Percentiles rank a stretch among this genome's conserved stretches.
Evolutionary conservation across 2,113 vertebrate species (phyloP).

Genomic region (Etheostoma spectabile): DNA sequence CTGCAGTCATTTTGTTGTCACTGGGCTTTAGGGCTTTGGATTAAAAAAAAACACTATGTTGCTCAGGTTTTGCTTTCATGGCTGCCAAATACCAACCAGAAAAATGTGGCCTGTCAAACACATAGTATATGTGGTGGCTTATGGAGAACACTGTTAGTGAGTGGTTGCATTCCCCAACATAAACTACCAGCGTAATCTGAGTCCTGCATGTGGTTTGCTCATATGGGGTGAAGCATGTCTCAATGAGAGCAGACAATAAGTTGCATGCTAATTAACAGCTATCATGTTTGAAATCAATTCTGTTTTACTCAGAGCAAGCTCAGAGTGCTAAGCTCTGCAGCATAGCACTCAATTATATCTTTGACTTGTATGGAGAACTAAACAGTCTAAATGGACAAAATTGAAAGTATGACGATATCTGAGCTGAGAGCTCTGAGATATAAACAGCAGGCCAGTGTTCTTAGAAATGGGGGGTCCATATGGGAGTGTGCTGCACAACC

Average conservation of each 20-base stretch:
- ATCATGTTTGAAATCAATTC: slow-evolving; percentile 20
- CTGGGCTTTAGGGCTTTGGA: slow-evolving; percentile 58
- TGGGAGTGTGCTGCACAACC: slow-evolving; percentile 27
- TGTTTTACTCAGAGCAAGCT: background rate
- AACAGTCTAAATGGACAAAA: slow-evolving; percentile 25
- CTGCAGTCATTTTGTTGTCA: slow-evolving; percentile 63
- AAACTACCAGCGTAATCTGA: slow-evolving; percentile 41
- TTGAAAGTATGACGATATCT: slow-evolving; percentile 22
- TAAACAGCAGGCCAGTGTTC: slow-evolving; percentile 52
- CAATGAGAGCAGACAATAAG: slow-evolving; percentile 25
- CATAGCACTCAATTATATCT: background rate
- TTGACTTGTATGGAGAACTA: slow-evolving; percentile 25
- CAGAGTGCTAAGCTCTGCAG: background rate
- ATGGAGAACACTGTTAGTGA: slow-evolving; percentile 36
- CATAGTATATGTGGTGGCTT: slow-evolving; percentile 44
- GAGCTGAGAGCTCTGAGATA: slow-evolving; percentile 29
- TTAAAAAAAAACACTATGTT: slow-evolving; percentile 20
- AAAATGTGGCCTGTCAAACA: slow-evolving; percentile 72
- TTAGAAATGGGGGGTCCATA: slow-evolving; percentile 36
- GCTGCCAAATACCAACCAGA: slow-evolving; percentile 70
- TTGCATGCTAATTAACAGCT: slow-evolving; percentile 29
- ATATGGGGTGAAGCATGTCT: background rate
- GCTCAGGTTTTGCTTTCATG: slow-evolving; percentile 41
- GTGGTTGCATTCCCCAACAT: slow-evolving; percentile 50
- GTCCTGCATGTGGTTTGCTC: slow-evolving; percentile 32